These are phyloP conservation scores for Choloepus didactylus DNA, from an alignment of 2,797 vertebrate species.

Conservation along the genomic window DNA sequence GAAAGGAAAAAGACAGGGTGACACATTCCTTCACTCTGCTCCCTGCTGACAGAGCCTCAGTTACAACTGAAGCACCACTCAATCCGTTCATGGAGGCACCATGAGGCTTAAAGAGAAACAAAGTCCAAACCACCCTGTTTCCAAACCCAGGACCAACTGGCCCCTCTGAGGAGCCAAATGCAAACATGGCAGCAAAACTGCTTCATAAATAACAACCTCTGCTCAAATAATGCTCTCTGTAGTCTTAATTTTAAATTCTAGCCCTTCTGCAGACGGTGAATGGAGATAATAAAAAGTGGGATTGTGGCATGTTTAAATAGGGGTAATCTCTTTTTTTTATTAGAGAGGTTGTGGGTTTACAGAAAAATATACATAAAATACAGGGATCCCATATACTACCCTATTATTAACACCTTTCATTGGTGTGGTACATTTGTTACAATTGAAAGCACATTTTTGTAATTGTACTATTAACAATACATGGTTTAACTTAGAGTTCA, in stretches of 20 bases:
- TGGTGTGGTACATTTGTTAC: too few relatives aligned
- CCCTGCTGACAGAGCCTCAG: conserved; percentile 49
- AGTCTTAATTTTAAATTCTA: conserved; percentile 81
- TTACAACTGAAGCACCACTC: not conserved
- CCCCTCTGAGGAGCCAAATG: conserved; percentile 12
- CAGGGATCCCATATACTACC: too few relatives aligned
- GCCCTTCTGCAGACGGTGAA: conserved; percentile 80
- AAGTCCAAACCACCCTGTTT: conserved; percentile 35
- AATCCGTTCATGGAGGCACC: conserved; percentile 70
- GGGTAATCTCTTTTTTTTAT: conserved; percentile 32
- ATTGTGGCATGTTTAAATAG: conserved; percentile 67
- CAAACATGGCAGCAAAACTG: conserved; percentile 70
- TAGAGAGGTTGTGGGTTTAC: too few relatives aligned
- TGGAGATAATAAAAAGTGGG: conserved; percentile 81
- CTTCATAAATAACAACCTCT: conserved; percentile 68
- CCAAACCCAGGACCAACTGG: conserved; percentile 30
- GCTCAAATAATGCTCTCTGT: conserved; percentile 78
- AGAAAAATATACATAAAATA: too few relatives aligned
- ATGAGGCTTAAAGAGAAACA: conserved; percentile 72
- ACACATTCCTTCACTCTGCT: conserved; percentile 57
- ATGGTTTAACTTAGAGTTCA: too few relatives aligned
- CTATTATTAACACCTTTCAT: too few relatives aligned
- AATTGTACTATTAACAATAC: too few relatives aligned
- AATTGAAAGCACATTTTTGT: too few relatives aligned
- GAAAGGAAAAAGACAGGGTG: conserved; percentile 50